These are phyloP conservation scores for Thecocarcelia acutangulata DNA, from an alignment of 2,888 invertebrate species.

Conservation along the genomic window DNA sequence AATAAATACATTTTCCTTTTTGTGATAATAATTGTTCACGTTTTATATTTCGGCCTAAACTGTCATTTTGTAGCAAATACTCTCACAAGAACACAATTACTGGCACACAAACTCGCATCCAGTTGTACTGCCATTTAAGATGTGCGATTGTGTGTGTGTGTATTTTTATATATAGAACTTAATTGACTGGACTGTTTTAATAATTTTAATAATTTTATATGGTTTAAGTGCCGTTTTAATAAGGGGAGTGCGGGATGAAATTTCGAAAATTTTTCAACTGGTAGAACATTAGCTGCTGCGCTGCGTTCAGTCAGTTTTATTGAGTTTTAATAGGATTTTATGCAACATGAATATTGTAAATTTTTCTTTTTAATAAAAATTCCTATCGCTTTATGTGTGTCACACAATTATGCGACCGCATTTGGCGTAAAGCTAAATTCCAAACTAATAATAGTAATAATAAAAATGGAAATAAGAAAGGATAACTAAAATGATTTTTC, in stretches of 20 bases:
- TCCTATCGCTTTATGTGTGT: not conserved
- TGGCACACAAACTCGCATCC: not conserved
- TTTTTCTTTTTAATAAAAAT: not conserved
- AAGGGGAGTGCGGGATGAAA: no score
- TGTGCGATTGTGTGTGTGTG: not conserved
- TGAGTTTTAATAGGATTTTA: not conserved
- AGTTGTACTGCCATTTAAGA: not conserved
- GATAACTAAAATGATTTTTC: no score
- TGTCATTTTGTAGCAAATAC: slow-evolving; percentile 2
- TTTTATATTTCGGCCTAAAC: slow-evolving; percentile 2
- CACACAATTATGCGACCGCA: not conserved
- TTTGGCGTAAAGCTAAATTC: no score
- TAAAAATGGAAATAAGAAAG: no score
- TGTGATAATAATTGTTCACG: slow-evolving; percentile 14
- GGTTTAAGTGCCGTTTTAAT: not conserved
- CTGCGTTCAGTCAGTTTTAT: not conserved
- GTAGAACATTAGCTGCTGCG: not conserved
- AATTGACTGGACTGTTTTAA: slow-evolving; percentile 25
- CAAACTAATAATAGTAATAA: no score
- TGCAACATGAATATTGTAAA: no score
- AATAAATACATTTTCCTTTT: slow-evolving; percentile 14
- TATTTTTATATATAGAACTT: slow-evolving; percentile 4
- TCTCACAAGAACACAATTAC: not conserved
- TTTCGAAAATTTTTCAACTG: not conserved
- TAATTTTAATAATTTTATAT: slow-evolving; percentile 14